phyloP scores from a whole-genome alignment of 2,888 invertebrate genomes.

The Dendrolimus houi region DNA sequence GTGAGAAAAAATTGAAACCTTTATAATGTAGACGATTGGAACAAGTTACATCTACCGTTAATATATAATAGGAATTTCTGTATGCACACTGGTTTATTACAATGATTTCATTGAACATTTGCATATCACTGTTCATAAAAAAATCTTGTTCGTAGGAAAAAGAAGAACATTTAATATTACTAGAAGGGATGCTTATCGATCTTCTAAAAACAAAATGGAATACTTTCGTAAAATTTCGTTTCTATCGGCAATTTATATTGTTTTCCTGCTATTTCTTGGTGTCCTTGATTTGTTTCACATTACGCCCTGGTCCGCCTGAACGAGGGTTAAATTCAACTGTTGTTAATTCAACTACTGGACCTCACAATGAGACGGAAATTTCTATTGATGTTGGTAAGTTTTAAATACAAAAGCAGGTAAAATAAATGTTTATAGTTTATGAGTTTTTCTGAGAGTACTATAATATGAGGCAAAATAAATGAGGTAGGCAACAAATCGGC shows the following conservation, averaged over 20 bases:
- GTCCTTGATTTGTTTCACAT: slow-evolving; percentile 90
- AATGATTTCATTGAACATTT: too few relatives aligned
- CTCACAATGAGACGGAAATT: slow-evolving; percentile 48
- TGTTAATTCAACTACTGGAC: slow-evolving; percentile 42
- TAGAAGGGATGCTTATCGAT: slow-evolving; percentile 96
- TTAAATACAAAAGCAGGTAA: not conserved
- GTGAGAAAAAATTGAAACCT: too few relatives aligned
- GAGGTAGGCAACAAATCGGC: too few relatives aligned
- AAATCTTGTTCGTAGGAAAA: slow-evolving; percentile 82
- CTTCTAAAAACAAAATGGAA: slow-evolving; percentile 98
- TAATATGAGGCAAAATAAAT: too few relatives aligned
- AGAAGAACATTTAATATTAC: slow-evolving; percentile 94
- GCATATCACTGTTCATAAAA: too few relatives aligned
- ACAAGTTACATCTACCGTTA: too few relatives aligned
- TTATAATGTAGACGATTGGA: too few relatives aligned
- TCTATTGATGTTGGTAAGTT: slow-evolving; percentile 43
- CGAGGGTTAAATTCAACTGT: slow-evolving; percentile 46
- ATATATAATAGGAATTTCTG: too few relatives aligned
- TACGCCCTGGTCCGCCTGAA: slow-evolving; percentile 90
- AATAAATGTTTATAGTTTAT: too few relatives aligned
- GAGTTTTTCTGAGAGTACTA: too few relatives aligned
- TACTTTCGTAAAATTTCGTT: slow-evolving; percentile 95
- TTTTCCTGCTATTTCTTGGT: slow-evolving; percentile 94
- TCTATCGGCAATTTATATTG: slow-evolving; percentile 93
- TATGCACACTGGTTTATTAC: too few relatives aligned